A percentile compares a stretch with the other conserved stretches of the same genome.
These are phyloP conservation scores for Lanius collurio DNA, from an alignment of 2,113 vertebrate species.

Conservation along the genomic window DNA sequence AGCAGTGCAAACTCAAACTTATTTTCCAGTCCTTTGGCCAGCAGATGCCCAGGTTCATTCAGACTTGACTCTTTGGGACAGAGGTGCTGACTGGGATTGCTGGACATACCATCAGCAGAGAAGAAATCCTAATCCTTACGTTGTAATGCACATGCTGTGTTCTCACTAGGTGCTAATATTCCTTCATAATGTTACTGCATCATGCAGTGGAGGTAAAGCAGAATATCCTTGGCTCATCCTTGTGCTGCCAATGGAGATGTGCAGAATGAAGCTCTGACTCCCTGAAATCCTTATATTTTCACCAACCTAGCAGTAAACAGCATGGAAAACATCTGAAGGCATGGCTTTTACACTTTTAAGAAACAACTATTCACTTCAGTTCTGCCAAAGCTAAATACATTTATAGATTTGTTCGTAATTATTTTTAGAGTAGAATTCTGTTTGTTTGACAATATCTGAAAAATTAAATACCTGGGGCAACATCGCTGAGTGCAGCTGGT, in stretches of 20 bases:
- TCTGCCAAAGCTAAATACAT: conserved; percentile 28
- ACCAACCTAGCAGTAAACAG: background rate
- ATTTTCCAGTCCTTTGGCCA: background rate
- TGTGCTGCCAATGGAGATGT: rapidly evolving
- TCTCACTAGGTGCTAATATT: background rate
- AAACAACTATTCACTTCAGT: background rate
- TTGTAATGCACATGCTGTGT: background rate
- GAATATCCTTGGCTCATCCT: background rate
- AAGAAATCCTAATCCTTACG: background rate
- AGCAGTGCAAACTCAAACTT: background rate
- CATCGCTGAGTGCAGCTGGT: background rate
- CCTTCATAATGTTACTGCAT: background rate
- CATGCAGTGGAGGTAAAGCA: background rate
- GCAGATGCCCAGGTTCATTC: background rate
- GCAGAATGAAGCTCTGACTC: background rate
- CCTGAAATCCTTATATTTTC: background rate
- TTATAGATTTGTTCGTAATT: conserved; percentile 50
- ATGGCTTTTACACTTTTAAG: background rate
- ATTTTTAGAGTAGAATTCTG: conserved; percentile 58
- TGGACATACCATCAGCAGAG: background rate
- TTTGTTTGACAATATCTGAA: conserved; percentile 57
- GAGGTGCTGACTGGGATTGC: background rate
- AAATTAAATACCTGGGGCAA: conserved; percentile 57
- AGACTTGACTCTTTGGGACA: background rate
- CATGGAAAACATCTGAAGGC: background rate